Evolutionary conservation across 2,797 vertebrate genomes (phyloP).

Genomic region (Etheostoma perlongum): DNA sequence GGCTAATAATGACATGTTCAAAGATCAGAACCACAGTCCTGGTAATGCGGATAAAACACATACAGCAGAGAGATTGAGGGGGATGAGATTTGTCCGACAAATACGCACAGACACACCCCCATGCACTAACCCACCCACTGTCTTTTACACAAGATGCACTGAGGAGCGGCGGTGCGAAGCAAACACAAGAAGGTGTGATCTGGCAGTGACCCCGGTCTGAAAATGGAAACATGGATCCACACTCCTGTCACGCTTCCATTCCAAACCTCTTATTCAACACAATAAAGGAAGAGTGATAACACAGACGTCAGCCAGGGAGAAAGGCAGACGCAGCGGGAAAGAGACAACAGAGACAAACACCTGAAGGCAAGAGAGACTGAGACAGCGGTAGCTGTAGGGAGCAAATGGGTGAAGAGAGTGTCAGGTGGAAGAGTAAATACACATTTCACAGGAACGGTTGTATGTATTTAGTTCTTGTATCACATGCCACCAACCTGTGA

Average conservation of each 20-base stretch:
- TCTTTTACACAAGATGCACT: slow-evolving; percentile 39
- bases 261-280: slow-evolving; percentile 33
- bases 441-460: neutral
- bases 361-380: neutral
- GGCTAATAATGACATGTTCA: slow-evolving; percentile 7
- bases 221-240: slow-evolving; percentile 55
- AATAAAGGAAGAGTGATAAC: slow-evolving; percentile 32
- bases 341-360: neutral
- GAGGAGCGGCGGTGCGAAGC: slow-evolving; percentile 17
- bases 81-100: neutral
- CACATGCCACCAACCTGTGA: slow-evolving; percentile 19
- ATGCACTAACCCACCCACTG: slow-evolving; percentile 21
- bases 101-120: slow-evolving; percentile 14
- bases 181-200: slow-evolving; percentile 54
- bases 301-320: neutral
- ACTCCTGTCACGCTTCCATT: slow-evolving; percentile 34
- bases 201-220: slow-evolving; percentile 54
- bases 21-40: neutral
- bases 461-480: neutral
- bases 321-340: neutral
- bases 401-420: neutral
- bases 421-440: slow-evolving; percentile 25
- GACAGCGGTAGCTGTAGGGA: neutral
- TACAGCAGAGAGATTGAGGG: neutral
- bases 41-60: slow-evolving; percentile 5